These are phyloP conservation scores for Agelastica alni DNA, from an alignment of 2,888 invertebrate genomes.

Conservation along the genomic window DNA sequence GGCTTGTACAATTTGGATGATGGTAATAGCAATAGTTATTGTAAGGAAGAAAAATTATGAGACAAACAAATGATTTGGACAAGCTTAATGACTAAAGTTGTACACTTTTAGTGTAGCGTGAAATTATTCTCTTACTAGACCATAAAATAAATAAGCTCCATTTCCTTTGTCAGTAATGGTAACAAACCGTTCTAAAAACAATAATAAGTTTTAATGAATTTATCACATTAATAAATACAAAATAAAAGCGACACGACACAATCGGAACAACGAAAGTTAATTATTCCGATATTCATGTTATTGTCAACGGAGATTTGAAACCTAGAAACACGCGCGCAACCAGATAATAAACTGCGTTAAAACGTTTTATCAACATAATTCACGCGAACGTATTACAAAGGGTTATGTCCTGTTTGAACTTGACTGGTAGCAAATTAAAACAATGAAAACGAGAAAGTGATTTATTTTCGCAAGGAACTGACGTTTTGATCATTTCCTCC, in stretches of 20 bases:
- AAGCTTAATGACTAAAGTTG: too few species aligned
- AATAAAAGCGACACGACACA: not conserved
- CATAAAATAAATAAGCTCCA: too few species aligned
- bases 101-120: too few species aligned
- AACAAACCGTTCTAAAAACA: too few species aligned
- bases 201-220: not conserved
- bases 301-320: slow-evolving; percentile 11
- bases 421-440: slow-evolving; percentile 10
- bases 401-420: slow-evolving; percentile 5
- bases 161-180: too few species aligned
- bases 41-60: too few species aligned
- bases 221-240: not conserved
- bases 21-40: too few species aligned
- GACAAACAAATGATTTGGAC: too few species aligned
- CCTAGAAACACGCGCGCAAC: slow-evolving; percentile 3
- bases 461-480: too few species aligned
- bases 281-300: slow-evolving; percentile 10
- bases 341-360: slow-evolving; percentile 4
- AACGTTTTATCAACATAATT: slow-evolving; percentile 14
- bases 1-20: too few species aligned
- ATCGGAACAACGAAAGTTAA: not conserved
- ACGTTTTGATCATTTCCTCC: too few species aligned
- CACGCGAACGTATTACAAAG: slow-evolving; percentile 13
- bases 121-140: too few species aligned
- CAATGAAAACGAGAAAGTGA: not conserved